A percentile compares a stretch with the other conserved stretches of the same genome.
Evolutionary conservation across 2,113 vertebrate genomes (phyloP).

Genomic region (Tor tambroides): DNA sequence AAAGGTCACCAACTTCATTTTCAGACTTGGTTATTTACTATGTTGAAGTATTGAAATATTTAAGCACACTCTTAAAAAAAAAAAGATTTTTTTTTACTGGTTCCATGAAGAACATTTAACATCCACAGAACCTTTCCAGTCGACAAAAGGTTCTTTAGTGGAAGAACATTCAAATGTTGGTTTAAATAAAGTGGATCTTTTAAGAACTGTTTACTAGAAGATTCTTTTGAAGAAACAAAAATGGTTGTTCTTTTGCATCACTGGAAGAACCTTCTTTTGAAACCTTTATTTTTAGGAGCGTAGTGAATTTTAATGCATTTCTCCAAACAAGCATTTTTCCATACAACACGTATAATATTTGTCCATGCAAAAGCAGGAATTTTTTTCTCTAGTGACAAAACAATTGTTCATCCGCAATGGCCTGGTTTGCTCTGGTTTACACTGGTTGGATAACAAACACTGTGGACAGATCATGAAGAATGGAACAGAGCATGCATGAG

Average conservation of each 20-base stretch:
- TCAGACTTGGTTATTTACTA: background rate
- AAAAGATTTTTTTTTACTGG: background rate
- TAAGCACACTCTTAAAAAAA: background rate
- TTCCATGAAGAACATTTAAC: background rate
- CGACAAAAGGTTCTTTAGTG: no score
- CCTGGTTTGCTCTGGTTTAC: conserved; percentile 4
- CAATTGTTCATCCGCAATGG: background rate
- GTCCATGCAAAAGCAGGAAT: background rate
- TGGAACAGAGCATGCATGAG: background rate
- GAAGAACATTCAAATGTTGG: no score
- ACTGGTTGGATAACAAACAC: background rate
- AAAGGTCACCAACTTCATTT: background rate
- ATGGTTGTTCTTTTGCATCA: no score
- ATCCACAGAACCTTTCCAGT: background rate
- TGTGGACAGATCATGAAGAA: conserved; percentile 1
- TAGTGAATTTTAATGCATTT: background rate
- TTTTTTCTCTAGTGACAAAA: background rate
- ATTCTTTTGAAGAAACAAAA: no score
- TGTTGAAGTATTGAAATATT: background rate
- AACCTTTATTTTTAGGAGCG: no score
- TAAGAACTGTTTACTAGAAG: no score
- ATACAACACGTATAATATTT: background rate
- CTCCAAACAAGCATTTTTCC: no score
- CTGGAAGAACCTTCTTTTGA: no score
- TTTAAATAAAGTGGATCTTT: no score